These are phyloP conservation scores for Lasioglossum pauxillum DNA, from an alignment of 2,888 invertebrate species.

Conservation along the genomic window DNA sequence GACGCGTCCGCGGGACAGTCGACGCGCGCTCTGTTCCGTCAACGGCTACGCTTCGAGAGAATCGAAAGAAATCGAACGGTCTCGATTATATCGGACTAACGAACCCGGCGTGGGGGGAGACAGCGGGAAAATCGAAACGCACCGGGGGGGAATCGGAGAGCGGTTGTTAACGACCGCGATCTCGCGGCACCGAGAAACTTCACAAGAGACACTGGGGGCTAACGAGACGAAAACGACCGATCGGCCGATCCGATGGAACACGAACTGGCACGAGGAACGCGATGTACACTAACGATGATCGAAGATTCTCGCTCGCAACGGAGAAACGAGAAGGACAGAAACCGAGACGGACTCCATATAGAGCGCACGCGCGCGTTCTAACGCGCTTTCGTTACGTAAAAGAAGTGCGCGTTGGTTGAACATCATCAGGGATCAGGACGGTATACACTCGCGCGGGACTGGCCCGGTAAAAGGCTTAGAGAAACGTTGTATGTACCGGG, in stretches of 20 bases:
- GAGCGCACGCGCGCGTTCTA: slow-evolving; percentile 68
- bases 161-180: not conserved
- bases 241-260: slow-evolving; percentile 59
- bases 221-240: slow-evolving; percentile 55
- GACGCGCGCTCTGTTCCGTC: slow-evolving; percentile 50
- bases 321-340: slow-evolving; percentile 42
- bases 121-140: slow-evolving; percentile 56
- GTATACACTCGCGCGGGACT: slow-evolving; percentile 34
- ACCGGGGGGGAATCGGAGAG: not conserved
- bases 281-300: slow-evolving; percentile 65
- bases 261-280: slow-evolving; percentile 60
- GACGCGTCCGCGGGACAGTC: slow-evolving; percentile 36
- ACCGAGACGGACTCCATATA: slow-evolving; percentile 61
- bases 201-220: not conserved
- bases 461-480: slow-evolving; percentile 42
- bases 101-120: not conserved
- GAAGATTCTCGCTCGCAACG: slow-evolving; percentile 56
- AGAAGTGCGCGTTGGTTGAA: slow-evolving; percentile 75
- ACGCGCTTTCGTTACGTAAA: slow-evolving; percentile 77
- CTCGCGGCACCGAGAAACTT: not conserved
- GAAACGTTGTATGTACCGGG: not conserved
- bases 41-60: slow-evolving; percentile 24
- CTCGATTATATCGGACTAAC: slow-evolving; percentile 15
- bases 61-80: slow-evolving; percentile 33
- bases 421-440: slow-evolving; percentile 52